phyloP scores from a whole-genome alignment of 2,113 vertebrate species.

The Aleadryas rufinucha region DNA sequence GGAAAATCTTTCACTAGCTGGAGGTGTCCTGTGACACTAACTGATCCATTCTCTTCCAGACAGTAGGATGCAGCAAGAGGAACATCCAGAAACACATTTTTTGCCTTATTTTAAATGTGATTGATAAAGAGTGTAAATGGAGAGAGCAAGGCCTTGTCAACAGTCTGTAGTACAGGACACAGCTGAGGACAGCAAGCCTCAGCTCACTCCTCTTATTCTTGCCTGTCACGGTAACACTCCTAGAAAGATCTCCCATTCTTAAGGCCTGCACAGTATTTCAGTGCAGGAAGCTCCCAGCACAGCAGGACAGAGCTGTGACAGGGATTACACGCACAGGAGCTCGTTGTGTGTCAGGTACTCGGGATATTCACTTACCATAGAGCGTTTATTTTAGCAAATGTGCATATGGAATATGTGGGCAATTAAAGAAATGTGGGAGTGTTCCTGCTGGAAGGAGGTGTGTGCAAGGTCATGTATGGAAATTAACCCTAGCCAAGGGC shows the following conservation, averaged over 20 bases:
- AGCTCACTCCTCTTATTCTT: neutral
- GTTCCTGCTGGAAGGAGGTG: neutral
- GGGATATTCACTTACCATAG: neutral
- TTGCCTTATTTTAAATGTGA: neutral
- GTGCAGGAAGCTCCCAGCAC: neutral
- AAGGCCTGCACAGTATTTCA: neutral
- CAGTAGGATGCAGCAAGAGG: neutral
- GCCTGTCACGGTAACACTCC: neutral
- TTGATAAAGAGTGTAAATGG: neutral
- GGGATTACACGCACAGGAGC: fast-evolving
- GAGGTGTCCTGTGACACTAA: neutral
- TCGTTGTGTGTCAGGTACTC: fast-evolving
- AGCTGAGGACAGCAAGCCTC: neutral
- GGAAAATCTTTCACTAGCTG: neutral
- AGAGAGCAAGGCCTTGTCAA: neutral
- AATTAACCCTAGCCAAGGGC: neutral
- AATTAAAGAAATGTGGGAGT: neutral
- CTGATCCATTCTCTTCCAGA: neutral
- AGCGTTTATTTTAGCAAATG: neutral
- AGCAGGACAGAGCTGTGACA: neutral
- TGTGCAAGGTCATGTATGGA: neutral
- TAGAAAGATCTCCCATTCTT: neutral
- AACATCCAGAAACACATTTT: neutral
- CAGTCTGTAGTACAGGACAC: neutral
- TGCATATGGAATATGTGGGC: neutral